Base-by-base conservation (phyloP, 2,888 invertebrate species). In the Drosophila subquinaria region DNA sequence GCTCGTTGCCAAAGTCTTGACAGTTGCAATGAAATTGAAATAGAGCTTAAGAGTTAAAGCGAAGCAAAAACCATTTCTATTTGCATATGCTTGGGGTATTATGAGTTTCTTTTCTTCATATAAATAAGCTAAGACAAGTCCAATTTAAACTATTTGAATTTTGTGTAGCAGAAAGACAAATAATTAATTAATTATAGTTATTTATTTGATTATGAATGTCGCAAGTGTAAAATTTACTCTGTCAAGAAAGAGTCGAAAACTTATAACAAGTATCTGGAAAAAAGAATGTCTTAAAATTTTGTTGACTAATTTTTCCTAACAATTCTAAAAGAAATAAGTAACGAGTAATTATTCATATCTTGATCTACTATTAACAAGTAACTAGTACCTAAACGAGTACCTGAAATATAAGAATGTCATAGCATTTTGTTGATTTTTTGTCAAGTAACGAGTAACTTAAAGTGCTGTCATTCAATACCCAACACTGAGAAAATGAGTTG, bases 1-100 rank as follows among this genome's bases (percentile, higher is more conserved):
- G 50, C 51, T 52, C 11, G 36, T 23, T 69, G 56, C 63, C 63
- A 60, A 63, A 56, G 35, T 47, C 69, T 69, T 74, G 73, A 48
- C 60, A 52, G n/a, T 30, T 35, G 56, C 57, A 35, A 33, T 33
- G n/a, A 48, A 59, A 48, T 47, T 47, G 38, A 20, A 15, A 47
- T 17, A 17, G 13, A 30, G 59, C 48, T 48, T 35, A 11, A 17
- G 5, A 55, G 13, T 55, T 43, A 33, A 55, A 33, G 20, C 33
- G 1, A 2, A 47, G 23, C 45, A 47, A 27, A 30, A 30, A 59
- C 47, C 38, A 57, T 57, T 47, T 38, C 47, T 20, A 35, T 45
- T 56, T 42, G 17, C 15, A 23, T n/a, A 20, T 42, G 33, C 35
- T 43, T 43, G 4, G 13, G 13, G 9, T 43, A 43, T 35, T 20